Conservation (phyloP, 2,113 vertebrate genomes). For the Otolemur garnettii region DNA sequence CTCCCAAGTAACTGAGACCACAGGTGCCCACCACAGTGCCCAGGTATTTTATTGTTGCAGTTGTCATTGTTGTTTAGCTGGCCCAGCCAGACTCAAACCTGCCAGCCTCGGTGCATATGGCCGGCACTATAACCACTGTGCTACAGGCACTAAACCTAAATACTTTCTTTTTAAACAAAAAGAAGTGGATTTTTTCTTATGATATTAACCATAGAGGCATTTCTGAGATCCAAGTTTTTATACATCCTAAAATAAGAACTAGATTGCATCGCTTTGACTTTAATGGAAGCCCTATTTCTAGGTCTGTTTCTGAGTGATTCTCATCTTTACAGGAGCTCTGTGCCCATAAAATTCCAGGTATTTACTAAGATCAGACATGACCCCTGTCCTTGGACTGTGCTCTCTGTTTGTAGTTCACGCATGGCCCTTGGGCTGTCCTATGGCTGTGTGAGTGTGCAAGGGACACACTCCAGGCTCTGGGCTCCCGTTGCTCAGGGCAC, state of each 20-base stretch:
- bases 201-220: background rate
- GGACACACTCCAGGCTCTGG: background rate
- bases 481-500: background rate
- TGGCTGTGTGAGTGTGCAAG: rapidly evolving
- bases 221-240: constrained; percentile 27
- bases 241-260: background rate
- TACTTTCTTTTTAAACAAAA: background rate
- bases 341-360: background rate
- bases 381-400: background rate
- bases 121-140: no score
- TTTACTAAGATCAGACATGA: no score
- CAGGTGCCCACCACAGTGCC: no score
- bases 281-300: background rate
- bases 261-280: background rate
- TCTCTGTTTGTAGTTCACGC: background rate
- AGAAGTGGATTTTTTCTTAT: background rate
- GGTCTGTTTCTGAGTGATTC: background rate
- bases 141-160: background rate
- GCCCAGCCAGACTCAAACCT: no score
- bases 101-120: no score
- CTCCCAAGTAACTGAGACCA: no score
- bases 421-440: rapidly evolving
- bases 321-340: background rate
- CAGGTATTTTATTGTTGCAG: no score
- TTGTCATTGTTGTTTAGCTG: no score